Percentiles rank a stretch among this genome's conserved stretches.
Conservation (phyloP, 2,113 vertebrate genomes). For the Bubo bubo region DNA sequence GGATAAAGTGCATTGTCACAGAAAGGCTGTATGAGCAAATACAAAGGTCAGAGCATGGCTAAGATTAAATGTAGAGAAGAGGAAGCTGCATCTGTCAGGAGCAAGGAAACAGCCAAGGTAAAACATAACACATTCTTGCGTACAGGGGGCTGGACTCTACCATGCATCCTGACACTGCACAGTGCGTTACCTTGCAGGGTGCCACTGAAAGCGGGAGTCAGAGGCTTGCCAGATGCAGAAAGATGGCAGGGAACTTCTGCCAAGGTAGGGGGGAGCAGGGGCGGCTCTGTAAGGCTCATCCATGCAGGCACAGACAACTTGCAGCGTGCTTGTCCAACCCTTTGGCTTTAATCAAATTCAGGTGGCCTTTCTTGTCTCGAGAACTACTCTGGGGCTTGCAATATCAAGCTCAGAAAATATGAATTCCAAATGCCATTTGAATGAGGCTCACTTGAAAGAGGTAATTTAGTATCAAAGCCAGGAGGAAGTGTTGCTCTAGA, state of each 20-base stretch:
- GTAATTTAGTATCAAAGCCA: constrained; percentile 25
- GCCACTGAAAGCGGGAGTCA: neutral
- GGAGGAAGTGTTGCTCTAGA: neutral
- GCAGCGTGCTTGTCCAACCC: neutral
- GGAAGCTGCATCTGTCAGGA: neutral
- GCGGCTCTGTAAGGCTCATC: neutral
- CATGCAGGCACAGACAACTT: neutral
- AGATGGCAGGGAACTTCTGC: neutral
- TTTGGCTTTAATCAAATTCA: neutral
- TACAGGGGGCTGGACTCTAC: neutral
- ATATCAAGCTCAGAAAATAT: neutral
- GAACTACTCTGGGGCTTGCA: neutral
- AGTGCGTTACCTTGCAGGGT: neutral
- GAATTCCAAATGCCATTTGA: neutral
- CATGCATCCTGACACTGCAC: accelerated
- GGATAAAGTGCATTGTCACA: neutral
- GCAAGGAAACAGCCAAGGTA: neutral
- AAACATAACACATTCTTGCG: accelerated
- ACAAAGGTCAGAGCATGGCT: neutral
- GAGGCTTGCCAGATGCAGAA: neutral
- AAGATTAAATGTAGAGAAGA: neutral
- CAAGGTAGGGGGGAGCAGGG: neutral
- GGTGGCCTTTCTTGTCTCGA: neutral
- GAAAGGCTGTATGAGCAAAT: neutral
- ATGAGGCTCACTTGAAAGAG: neutral